Percentiles rank a stretch among this genome's conserved stretches.
phyloP scores from a whole-genome alignment of 2,888 invertebrate species.

The Merodon equestris region DNA sequence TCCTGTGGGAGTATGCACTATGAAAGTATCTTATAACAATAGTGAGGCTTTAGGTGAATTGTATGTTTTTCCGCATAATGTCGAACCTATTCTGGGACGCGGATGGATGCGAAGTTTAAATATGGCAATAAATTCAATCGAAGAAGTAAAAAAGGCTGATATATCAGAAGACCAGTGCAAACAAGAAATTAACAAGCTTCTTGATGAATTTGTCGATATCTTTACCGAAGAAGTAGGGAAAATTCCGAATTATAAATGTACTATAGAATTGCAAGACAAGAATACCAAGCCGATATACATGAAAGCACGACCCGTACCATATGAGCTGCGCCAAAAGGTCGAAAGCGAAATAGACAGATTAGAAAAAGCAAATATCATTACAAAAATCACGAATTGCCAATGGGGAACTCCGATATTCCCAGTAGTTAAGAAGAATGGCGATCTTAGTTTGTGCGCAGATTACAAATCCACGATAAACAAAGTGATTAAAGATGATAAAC shows the following conservation, averaged over 20 bases:
- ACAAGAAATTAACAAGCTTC: conserved; percentile 6
- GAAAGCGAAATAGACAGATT: conserved; percentile 17
- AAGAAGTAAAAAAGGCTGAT: not conserved
- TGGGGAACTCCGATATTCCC: conserved; percentile 40
- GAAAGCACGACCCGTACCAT: conserved; percentile 19
- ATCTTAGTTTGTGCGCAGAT: conserved; percentile 29
- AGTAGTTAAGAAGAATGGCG: conserved; percentile 24
- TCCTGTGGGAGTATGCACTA: not conserved
- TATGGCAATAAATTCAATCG: not conserved
- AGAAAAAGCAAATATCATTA: conserved; percentile 4
- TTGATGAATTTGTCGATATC: not conserved
- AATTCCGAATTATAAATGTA: not conserved
- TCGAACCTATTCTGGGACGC: conserved; percentile 3
- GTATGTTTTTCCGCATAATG: not conserved
- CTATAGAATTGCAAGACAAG: not conserved
- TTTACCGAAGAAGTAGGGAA: conserved; percentile 3
- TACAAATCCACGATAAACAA: conserved; percentile 36
- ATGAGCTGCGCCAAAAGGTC: conserved; percentile 7
- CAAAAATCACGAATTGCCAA: conserved; percentile 5
- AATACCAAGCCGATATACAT: conserved; percentile 22
- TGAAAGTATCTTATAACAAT: not conserved
- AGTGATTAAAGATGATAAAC: conserved; percentile 16
- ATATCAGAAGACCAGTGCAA: conserved; percentile 1
- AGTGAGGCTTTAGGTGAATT: not conserved
- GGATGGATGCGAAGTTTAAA: conserved; percentile 1